Evolutionary conservation across 92 coral and sea anemone species (phyloP).

Genomic region (Paramuricea clavata): DNA sequence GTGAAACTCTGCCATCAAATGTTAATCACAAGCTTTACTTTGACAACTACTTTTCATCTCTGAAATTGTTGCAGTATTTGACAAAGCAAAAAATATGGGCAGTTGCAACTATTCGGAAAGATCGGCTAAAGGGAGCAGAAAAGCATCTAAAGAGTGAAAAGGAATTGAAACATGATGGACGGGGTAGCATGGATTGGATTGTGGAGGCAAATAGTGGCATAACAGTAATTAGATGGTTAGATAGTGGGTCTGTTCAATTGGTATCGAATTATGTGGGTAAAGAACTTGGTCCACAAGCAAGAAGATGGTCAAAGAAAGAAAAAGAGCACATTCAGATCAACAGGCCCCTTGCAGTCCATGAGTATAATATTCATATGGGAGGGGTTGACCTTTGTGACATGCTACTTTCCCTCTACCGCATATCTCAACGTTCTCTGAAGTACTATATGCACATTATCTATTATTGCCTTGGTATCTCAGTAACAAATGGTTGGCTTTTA

Average conservation of each 20-base stretch:
- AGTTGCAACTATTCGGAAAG: not conserved
- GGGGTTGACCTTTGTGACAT: conserved; percentile 44
- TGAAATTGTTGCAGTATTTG: not conserved
- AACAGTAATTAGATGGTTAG: not conserved
- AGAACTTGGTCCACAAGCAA: not conserved
- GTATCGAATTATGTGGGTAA: not conserved
- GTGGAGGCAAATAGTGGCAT: not conserved
- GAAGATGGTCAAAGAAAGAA: not conserved
- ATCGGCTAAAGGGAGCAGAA: not conserved
- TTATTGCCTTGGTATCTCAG: conserved; percentile 39
- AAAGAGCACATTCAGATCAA: not conserved
- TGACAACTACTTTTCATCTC: conserved; percentile 8
- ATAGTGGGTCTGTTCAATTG: not conserved
- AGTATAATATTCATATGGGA: conserved; percentile 30
- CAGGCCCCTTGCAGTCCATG: conserved; percentile 3
- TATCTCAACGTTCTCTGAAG: conserved; percentile 9
- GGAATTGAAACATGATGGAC: not conserved
- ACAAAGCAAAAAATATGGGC: not conserved
- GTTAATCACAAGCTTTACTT: not conserved
- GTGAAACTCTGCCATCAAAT: not conserved
- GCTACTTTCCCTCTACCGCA: conserved; percentile 18
- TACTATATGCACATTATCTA: conserved; percentile 43
- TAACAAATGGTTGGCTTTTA: conserved; percentile 49
- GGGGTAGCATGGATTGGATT: not conserved
- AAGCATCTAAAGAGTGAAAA: not conserved